Percentiles rank a stretch among this genome's conserved stretches.
phyloP scores from a whole-genome alignment of 2,888 invertebrate genomes.

The Apamea epomidion region DNA sequence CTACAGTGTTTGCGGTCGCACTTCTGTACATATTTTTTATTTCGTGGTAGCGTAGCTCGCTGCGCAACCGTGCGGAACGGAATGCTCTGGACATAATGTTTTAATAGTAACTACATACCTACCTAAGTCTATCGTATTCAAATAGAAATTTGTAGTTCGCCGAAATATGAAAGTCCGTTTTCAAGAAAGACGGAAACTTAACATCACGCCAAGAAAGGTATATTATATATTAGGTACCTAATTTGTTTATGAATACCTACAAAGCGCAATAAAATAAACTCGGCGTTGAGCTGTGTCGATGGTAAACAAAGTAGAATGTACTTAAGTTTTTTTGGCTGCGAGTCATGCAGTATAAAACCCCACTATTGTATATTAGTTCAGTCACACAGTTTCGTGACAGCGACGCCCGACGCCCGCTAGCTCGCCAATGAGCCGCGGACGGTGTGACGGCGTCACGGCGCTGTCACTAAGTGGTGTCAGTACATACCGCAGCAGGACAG shows the following conservation, averaged over 20 bases:
- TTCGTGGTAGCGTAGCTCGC: background rate
- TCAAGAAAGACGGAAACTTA: background rate
- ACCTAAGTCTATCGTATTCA: background rate
- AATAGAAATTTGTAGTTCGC: constrained; percentile 2
- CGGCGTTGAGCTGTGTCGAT: background rate
- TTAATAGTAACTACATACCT: background rate
- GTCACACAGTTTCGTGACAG: background rate
- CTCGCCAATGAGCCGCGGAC: background rate
- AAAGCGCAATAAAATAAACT: background rate
- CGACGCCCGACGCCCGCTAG: background rate
- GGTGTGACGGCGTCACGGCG: background rate
- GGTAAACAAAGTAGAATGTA: background rate
- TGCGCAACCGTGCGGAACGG: constrained; percentile 17
- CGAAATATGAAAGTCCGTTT: background rate
- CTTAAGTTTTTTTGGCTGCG: background rate
- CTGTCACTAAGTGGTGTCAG: background rate
- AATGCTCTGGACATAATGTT: constrained; percentile 8
- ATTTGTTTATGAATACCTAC: background rate
- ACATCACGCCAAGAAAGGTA: too few species aligned
- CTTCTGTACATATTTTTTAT: background rate
- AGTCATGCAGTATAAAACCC: background rate
- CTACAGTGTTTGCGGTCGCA: background rate
- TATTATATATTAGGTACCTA: too few species aligned
- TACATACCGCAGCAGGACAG: background rate
- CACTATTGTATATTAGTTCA: background rate